Evolutionary conservation across 1,140 invertebrate genomes (phyloP), one percentile per base, ranked within the genome.

Genomic region (Anadara kagoshimensis): DNA sequence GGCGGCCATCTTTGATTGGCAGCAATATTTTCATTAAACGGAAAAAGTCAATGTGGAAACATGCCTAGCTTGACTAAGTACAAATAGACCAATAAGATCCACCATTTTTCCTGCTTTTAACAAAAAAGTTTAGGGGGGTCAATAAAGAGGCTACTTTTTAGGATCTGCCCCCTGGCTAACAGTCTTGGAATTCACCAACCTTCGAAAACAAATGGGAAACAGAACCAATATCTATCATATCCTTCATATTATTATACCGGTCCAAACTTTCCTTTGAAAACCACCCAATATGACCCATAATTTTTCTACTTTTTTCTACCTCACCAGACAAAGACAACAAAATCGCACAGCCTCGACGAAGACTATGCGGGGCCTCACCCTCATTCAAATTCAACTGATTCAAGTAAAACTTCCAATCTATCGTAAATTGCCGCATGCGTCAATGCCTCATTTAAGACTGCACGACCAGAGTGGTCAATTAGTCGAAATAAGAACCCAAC

Each of bases 251-350:
- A 20, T n/a, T 53, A 74, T 64, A 74, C 24, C 51, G 54, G 49
- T 64, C 59, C 14, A 64, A 47, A 22, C 58, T 64, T 18, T 43
- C 5, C 20, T 57, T 69, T n/a, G n/a, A n/a, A n/a, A n/a, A n/a
- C n/a, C n/a, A n/a, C n/a, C n/a, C n/a, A n/a, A n/a, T n/a, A n/a
- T 69, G 66, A 5, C 53, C 51, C 73, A 69, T 64, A 47, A 69
- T 45, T 12, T 58, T 44, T 44, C 49, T 56, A 54, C 47, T 45
- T 29, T 22, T 20, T 29, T 49, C 61, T 51, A 66, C 24, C 36
- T 53, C 65, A 41, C 47, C 63, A n/a, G 66, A 61, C 22, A 47
- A 45, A 11, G 43, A 43, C 26, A 75, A 26, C 47, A 58, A 57
- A 11, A 65, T 47, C 16, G 59, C 73, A 75, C 65, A 75, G n/a